A percentile compares a stretch with the other conserved stretches of the same genome.
Conservation (phyloP, 2,888 invertebrate species). For the Glyphotaelius pellucidus region DNA sequence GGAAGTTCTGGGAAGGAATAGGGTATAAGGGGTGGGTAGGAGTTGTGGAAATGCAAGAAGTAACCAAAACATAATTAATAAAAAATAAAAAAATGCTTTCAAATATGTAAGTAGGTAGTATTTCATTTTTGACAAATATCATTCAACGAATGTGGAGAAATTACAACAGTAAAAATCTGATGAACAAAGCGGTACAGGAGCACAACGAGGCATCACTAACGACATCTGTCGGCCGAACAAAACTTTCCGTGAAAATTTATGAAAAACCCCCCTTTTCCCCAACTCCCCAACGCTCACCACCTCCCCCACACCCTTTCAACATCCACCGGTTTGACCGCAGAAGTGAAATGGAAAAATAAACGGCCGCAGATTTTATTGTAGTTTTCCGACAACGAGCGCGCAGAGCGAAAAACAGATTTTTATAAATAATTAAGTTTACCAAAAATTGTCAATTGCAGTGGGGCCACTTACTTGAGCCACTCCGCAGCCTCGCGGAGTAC, state of each 20-base stretch:
- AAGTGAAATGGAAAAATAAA: slow-evolving; percentile 61
- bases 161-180: slow-evolving; percentile 38
- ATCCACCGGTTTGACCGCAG: slow-evolving; percentile 48
- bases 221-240: slow-evolving; percentile 58
- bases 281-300: neutral
- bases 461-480: slow-evolving; percentile 63
- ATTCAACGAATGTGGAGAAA: neutral
- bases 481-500: neutral
- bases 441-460: slow-evolving; percentile 75
- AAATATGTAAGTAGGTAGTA: neutral
- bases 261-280: slow-evolving; percentile 52
- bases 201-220: slow-evolving; percentile 27
- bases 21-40: too few relatives aligned
- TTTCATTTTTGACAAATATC: neutral
- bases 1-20: too few relatives aligned
- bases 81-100: too few relatives aligned
- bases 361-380: slow-evolving; percentile 61
- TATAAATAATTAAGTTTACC: slow-evolving; percentile 77
- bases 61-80: too few relatives aligned
- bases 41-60: too few relatives aligned
- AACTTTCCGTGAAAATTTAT: slow-evolving; percentile 57
- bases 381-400: slow-evolving; percentile 50
- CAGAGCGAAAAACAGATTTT: slow-evolving; percentile 68
- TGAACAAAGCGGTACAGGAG: slow-evolving; percentile 38
- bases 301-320: neutral